Evolutionary conservation across 2,888 invertebrate species (phyloP), one percentile per base, ranked within the genome.

Genomic region (Piscicola geometra): DNA sequence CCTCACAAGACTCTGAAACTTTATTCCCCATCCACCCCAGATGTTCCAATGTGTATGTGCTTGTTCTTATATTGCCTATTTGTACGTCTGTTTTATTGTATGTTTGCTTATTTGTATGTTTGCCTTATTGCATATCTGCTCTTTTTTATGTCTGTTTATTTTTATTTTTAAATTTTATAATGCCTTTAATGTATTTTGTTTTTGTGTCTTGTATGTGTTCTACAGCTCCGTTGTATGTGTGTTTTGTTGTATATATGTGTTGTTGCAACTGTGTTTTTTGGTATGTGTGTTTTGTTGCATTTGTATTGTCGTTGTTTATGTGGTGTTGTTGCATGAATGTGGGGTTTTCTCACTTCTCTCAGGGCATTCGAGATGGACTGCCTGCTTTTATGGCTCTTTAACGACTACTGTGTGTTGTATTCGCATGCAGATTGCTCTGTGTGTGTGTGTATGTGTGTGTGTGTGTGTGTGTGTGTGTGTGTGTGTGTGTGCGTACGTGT

Each of bases 401-500:
- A n/a, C n/a, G 5, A 41, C 41, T 9, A 9, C 9, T 41, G 41
- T 41, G 41, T 41, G 41, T 41, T 41, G 15, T 9, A 41, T 41
- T 3, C n/a, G 64, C 25, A 64, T 64, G 3, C 9, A 64, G 25
- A 5, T 64, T 64, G n/a, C 21, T 64, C 9, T 64, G 21, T 64
- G 64, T 64, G 5, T 64, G 30, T 64, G 64, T 21, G 64, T 64
- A n/a, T 64, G 30, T 64, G 5, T 64, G 5, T 64, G 9, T 12
- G 30, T 64, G 64, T 64, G 21, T 64, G 64, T 28, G 64, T n/a
- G n/a, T 64, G 3, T n/a, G 30, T 64, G 9, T 25, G 60, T 56
- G 60, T 56, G 60, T 56, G 60, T 56, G 60, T 56, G 60, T 56
- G 60, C n/a, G 60, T 56, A n/a, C n/a, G 60, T 56, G 60, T 56